Evolutionary conservation across 1,140 invertebrate genomes (phyloP), one percentile per base, ranked within the genome.

Genomic region (Spodoptera frugiperda): DNA sequence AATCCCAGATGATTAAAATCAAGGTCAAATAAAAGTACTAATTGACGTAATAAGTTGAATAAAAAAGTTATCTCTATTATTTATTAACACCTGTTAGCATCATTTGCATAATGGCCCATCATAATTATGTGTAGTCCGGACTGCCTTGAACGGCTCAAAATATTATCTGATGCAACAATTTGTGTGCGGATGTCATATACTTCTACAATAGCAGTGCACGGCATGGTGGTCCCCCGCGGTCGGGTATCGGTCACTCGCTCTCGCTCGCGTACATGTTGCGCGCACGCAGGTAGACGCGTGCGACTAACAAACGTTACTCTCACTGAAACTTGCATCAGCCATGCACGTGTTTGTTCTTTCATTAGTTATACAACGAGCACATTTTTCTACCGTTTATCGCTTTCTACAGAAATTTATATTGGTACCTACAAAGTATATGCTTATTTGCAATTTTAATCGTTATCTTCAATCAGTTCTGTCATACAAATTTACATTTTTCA

Each of bases 251-350:
- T 39, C 33, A 39, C 5, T 39, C 33, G 33, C 5, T 39, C 0
- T 39, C 33, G 33, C 5, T 39, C 30, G 57, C 57, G 57, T 5
- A n/a, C n/a, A 21, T 25, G 55, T 11, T 14, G 30, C 57, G 11
- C 48, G 61, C 61, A 61, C 75, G 21, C 74, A 76, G 74, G 63
- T 53, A 76, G 12, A n/a, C 46, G 59, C 78, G 68, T 33, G 78
- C 57, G 48, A 30, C 39, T 21, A 59, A 19, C 19, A 55, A 54
- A 71, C 78, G 72, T 51, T 76, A 79, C 21, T 51, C 51, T 21
- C 59, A 12, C 21, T 8, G 15, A 46, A 33, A 21, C 68, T 79
- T 79, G 78, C 78, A 68, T 79, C 78, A 79, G 59, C 78, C 68
- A 8, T 21, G 33, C 54, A 67, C 49, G 63, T 68, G 65, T 65